These are phyloP conservation scores for Nemotelus pantherinus DNA, from an alignment of 2,888 invertebrate genomes.

Conservation along the genomic window DNA sequence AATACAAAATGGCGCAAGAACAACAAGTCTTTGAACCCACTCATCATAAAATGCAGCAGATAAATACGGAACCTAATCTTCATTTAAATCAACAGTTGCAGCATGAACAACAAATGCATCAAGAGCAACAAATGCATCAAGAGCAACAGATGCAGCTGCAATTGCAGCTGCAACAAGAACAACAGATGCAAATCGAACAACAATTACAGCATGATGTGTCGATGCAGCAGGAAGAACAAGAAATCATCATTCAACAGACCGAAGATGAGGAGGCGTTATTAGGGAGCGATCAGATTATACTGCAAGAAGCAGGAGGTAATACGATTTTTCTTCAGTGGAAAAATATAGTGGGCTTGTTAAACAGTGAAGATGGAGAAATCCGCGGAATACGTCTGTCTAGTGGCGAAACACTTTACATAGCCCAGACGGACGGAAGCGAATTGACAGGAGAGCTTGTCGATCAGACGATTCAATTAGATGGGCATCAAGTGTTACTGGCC, in stretches of 20 bases:
- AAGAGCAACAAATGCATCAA: slow-evolving; percentile 54
- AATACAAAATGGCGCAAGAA: slow-evolving; percentile 60
- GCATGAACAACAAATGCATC: slow-evolving; percentile 64
- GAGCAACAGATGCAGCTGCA: slow-evolving; percentile 60
- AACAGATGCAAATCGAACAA: slow-evolving; percentile 61
- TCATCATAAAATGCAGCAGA: slow-evolving; percentile 63
- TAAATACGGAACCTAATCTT: slow-evolving; percentile 67
- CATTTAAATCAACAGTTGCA: slow-evolving; percentile 70
- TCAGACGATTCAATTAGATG: slow-evolving; percentile 49
- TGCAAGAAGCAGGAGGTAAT: slow-evolving; percentile 30
- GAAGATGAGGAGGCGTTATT: slow-evolving; percentile 43
- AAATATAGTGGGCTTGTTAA: slow-evolving; percentile 46
- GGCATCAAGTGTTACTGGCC: slow-evolving; percentile 25
- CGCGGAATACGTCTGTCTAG: slow-evolving; percentile 56
- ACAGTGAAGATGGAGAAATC: slow-evolving; percentile 49
- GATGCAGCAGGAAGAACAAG: slow-evolving; percentile 46
- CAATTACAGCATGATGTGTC: slow-evolving; percentile 51
- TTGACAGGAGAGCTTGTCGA: slow-evolving; percentile 54
- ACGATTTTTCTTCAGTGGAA: slow-evolving; percentile 49
- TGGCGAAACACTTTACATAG: slow-evolving; percentile 56
- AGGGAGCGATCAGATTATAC: slow-evolving; percentile 27
- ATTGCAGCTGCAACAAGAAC: slow-evolving; percentile 62
- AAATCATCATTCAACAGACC: slow-evolving; percentile 34
- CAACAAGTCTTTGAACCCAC: neutral
- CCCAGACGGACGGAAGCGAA: slow-evolving; percentile 52